Base-by-base conservation (phyloP, 2,797 vertebrate species). In the Danio jaintianensis region DNA sequence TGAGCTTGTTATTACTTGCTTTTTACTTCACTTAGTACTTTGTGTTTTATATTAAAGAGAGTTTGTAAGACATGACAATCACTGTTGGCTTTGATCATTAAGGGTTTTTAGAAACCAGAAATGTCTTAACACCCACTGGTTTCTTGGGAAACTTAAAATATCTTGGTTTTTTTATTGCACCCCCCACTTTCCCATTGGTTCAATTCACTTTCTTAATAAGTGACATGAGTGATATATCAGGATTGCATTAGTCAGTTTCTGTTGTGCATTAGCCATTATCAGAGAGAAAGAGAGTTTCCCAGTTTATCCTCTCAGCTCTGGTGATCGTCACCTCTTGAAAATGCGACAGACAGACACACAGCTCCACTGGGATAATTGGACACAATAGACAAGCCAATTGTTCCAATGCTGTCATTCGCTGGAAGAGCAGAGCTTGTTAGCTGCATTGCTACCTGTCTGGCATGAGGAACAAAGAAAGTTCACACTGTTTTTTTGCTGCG, bases 81-180 rank as follows among this genome's bases (percentile, higher is more conserved):
- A 29, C 42, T 2, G 11, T 59, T 78, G 63, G 42, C 22, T 48
- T 5, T 67, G 15, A 56, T 58, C 20, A 48, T 7, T n/a, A 75
- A 50, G 29, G 36, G 15, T 43, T 67, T 56, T 45, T 66, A 77
- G 16, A 56, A 77, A 68, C 52, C 40, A 53, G 12, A 42, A 43
- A 7, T 61, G 71, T 63, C 61, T 76, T 78, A 68, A 58, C 42
- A 0, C 63, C 75, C 64, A 58, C 52, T 68, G 75, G 10, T 78
- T 78, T 58, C 63, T 58, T 58, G 2, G 11, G 53, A 36, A 47
- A 18, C 10, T 8, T 43, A 47, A 77, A 68, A 68, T 78, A 38
- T 58, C 12, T n/a, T 5, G 16, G 42, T 53, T 55, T 70, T 3
- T 4, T 29, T 15, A 45, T 20, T 8, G 64, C 36, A 43, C 48